These are phyloP conservation scores for Ammodytes marinus DNA, from an alignment of 2,113 vertebrate species.

Conservation along the genomic window DNA sequence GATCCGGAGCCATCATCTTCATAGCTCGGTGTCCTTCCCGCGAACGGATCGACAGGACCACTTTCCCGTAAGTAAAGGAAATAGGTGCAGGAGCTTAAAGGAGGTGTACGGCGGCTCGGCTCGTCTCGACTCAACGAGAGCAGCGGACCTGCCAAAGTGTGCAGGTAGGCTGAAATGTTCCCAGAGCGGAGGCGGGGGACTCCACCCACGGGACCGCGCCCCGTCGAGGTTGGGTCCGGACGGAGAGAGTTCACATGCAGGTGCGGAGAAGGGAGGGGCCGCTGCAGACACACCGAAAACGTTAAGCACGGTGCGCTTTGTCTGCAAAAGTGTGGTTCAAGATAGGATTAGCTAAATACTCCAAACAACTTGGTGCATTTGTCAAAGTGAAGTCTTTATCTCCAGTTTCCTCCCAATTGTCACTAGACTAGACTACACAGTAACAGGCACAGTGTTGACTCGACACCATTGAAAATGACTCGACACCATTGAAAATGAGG, in stretches of 20 bases:
- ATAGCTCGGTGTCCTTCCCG: not conserved
- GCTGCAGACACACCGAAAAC: not conserved
- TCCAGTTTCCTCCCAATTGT: no score
- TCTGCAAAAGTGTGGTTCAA: not conserved
- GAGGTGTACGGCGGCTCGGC: not conserved
- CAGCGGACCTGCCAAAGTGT: not conserved
- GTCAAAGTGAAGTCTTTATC: not conserved
- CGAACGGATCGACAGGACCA: not conserved
- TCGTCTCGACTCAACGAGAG: not conserved
- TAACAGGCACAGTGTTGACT: no score
- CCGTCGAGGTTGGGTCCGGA: conserved; percentile 14
- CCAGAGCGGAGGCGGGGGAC: not conserved
- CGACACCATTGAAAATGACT: no score
- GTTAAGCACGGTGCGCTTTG: not conserved
- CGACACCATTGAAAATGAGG: no score
- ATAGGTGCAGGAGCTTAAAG: not conserved
- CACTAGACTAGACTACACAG: no score
- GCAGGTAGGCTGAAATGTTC: conserved; percentile 1
- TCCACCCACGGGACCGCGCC: conserved; percentile 73
- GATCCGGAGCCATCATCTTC: conserved; percentile 73
- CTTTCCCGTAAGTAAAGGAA: not conserved
- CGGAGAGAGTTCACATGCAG: conserved; percentile 9
- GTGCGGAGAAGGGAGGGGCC: conserved; percentile 30
- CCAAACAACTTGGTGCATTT: no score
- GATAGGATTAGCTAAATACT: not conserved